Evolutionary conservation across 2,888 invertebrate genomes (phyloP).

Genomic region (Periphyllus acericola): DNA sequence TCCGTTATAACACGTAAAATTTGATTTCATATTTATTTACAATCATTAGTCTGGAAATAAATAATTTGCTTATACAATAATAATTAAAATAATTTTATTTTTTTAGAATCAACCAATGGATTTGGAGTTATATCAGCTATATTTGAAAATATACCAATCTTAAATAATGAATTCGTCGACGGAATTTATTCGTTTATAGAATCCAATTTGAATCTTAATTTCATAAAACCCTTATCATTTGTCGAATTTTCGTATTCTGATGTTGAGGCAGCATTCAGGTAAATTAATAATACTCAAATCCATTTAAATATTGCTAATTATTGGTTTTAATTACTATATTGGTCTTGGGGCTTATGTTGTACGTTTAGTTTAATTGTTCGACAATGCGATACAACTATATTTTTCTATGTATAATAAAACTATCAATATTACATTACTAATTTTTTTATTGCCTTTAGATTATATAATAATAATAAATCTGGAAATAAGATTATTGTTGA

Average conservation of each 20-base stretch:
- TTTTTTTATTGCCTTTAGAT: not conserved
- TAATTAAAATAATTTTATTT: constrained; percentile 67
- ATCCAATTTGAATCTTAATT: constrained; percentile 70
- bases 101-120: constrained; percentile 66
- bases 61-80: too few relatives aligned
- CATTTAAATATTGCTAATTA: not conserved
- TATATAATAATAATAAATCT: constrained; percentile 17
- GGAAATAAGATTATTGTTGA: constrained; percentile 31
- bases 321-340: too few relatives aligned
- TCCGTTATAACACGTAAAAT: constrained; percentile 43
- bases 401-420: not conserved
- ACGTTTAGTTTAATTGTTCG: not conserved
- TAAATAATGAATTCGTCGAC: constrained; percentile 68
- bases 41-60: not conserved
- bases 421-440: too few relatives aligned
- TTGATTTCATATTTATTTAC: not conserved
- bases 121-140: constrained; percentile 67
- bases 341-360: not conserved
- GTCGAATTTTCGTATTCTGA: constrained; percentile 29
- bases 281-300: not conserved
- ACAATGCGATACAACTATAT: not conserved
- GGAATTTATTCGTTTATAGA: constrained; percentile 67
- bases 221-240: constrained; percentile 69
- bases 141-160: constrained; percentile 71
- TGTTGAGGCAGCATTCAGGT: constrained; percentile 61